Evolutionary conservation across 2,113 vertebrate species (phyloP).

Genomic region (Nothocercus julius): DNA sequence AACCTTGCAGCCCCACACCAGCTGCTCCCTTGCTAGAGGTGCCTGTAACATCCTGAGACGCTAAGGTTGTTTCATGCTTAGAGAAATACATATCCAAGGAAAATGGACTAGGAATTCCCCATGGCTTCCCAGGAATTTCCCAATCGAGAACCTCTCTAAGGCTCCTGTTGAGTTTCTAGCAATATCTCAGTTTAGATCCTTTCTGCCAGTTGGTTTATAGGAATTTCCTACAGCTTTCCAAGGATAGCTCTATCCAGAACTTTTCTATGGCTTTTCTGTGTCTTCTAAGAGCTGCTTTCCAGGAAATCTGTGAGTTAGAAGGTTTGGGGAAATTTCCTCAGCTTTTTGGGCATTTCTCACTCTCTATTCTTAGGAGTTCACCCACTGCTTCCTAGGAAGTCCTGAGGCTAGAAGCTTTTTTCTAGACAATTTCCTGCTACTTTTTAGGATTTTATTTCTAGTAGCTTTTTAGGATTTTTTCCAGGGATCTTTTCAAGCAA

Average conservation of each 20-base stretch:
- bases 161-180: background rate
- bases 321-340: background rate
- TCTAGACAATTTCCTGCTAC: background rate
- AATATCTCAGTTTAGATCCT: background rate
- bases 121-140: background rate
- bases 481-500: no score
- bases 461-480: background rate
- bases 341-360: background rate
- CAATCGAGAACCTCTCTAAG: background rate
- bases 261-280: background rate
- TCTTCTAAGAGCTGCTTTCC: background rate
- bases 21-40: background rate
- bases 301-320: background rate
- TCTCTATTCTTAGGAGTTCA: background rate
- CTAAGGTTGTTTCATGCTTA: background rate
- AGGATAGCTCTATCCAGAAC: background rate
- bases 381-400: background rate
- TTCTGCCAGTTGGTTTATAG: background rate
- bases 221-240: background rate
- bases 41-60: background rate
- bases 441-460: background rate
- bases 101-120: conserved; percentile 15
- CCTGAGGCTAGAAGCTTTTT: background rate
- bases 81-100: background rate
- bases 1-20: background rate